Evolutionary conservation across 2,113 vertebrate genomes (phyloP).

Genomic region (Anseranas semipalmata): DNA sequence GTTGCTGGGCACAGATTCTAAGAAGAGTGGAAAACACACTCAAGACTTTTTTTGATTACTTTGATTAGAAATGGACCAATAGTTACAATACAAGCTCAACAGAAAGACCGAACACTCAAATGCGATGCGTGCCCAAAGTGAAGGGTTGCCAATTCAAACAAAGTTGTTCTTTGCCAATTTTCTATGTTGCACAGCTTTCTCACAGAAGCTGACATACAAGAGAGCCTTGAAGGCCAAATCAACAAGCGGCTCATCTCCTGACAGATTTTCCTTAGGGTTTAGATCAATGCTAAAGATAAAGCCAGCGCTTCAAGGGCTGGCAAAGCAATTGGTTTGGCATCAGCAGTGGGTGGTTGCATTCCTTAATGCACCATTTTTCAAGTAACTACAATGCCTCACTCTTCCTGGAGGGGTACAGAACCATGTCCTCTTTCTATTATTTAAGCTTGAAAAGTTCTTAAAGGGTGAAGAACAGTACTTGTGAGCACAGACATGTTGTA

Average conservation of each 20-base stretch:
- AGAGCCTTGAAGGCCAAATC: not conserved
- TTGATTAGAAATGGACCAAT: not conserved
- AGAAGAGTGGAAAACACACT: not conserved
- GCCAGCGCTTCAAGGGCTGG: not conserved
- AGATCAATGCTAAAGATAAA: not conserved
- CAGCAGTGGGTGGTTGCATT: not conserved
- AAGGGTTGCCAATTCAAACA: not conserved
- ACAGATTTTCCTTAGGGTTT: not conserved
- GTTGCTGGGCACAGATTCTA: not conserved
- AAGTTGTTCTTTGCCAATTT: not conserved
- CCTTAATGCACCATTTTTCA: not conserved
- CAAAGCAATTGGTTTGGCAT: not conserved
- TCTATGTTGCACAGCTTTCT: not conserved
- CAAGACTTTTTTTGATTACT: not conserved
- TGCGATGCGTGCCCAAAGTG: fast-evolving
- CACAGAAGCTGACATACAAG: not conserved
- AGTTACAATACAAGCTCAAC: not conserved
- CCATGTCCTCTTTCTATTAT: not conserved
- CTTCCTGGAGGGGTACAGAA: not conserved
- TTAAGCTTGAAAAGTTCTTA: not conserved
- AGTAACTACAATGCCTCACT: not conserved
- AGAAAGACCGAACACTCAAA: not conserved
- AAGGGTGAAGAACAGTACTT: not conserved
- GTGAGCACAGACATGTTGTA: not conserved
- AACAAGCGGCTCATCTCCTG: not conserved